Conservation (phyloP, 2,113 vertebrate species). For the Castor canadensis region DNA sequence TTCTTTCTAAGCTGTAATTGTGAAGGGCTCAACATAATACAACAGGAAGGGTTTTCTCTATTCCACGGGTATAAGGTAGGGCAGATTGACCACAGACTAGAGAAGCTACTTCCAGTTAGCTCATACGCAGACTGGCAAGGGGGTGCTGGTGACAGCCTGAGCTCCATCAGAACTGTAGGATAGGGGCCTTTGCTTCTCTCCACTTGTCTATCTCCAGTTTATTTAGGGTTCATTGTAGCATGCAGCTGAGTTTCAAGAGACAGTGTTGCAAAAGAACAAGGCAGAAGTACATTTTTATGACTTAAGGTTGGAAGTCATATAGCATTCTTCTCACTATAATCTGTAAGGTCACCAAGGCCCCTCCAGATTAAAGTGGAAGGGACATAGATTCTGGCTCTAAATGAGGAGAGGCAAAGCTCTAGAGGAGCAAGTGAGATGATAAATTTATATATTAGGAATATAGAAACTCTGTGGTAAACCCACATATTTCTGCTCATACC, state of each 20-base stretch:
- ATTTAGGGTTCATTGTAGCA: not conserved
- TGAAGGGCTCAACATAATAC: not conserved
- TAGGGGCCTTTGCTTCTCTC: no score
- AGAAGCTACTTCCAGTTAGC: no score
- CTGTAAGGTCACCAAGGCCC: accelerated
- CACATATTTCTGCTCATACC: not conserved
- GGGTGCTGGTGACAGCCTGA: not conserved
- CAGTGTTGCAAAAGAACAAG: not conserved
- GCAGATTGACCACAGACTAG: not conserved
- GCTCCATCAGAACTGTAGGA: not conserved
- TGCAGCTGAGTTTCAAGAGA: not conserved
- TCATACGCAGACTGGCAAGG: not conserved
- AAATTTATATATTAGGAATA: not conserved
- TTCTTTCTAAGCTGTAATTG: not conserved
- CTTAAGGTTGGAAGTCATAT: not conserved
- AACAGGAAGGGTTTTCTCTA: not conserved
- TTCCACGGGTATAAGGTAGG: not conserved
- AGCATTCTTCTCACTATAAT: not conserved
- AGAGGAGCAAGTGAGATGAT: not conserved
- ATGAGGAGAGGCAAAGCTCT: no score
- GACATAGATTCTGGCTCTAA: not conserved
- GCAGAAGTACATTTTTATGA: not conserved
- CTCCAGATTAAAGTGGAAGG: not conserved
- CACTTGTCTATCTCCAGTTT: not conserved
- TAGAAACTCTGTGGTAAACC: not conserved